phyloP scores from a whole-genome alignment of 64 coral and sea anemone species.

The Montipora cactus region DNA sequence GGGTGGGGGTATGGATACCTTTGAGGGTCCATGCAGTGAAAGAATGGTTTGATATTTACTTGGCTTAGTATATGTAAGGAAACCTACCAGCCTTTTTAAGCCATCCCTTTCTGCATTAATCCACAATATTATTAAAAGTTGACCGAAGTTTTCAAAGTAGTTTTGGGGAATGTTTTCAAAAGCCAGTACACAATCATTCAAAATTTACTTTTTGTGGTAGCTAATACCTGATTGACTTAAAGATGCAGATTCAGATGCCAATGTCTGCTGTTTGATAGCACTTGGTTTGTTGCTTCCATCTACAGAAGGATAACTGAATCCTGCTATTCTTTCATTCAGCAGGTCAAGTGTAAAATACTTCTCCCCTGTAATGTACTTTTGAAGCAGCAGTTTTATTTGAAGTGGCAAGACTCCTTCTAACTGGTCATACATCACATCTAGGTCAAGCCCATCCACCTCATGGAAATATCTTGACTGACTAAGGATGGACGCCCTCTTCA shows the following conservation, averaged over 20 bases:
- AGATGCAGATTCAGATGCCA: conserved; percentile 33
- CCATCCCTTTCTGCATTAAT: too few species aligned
- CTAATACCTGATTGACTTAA: conserved; percentile 49
- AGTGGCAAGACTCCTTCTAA: conserved; percentile 36
- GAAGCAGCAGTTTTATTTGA: conserved; percentile 23
- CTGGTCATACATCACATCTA: neutral
- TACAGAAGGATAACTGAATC: conserved; percentile 12
- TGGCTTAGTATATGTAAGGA: too few species aligned
- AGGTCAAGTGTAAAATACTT: conserved; percentile 27
- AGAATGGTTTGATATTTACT: too few species aligned
- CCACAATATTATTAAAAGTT: too few species aligned
- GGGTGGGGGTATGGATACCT: too few species aligned
- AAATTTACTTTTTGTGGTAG: too few species aligned
- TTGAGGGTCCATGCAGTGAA: too few species aligned
- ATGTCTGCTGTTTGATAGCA: conserved; percentile 28
- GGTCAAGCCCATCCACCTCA: conserved; percentile 55
- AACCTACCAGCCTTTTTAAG: too few species aligned
- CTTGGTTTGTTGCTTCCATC: conserved; percentile 63
- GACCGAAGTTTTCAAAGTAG: too few species aligned
- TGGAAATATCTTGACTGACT: conserved; percentile 62
- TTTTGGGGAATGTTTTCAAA: too few species aligned
- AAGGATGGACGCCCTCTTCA: conserved; percentile 15
- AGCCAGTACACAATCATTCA: too few species aligned
- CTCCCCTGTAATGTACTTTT: neutral
- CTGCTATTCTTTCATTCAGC: conserved; percentile 45